Evolutionary conservation across 2,888 invertebrate species (phyloP), one percentile per base, ranked within the genome.

Genomic region (Bellardia pandia): DNA sequence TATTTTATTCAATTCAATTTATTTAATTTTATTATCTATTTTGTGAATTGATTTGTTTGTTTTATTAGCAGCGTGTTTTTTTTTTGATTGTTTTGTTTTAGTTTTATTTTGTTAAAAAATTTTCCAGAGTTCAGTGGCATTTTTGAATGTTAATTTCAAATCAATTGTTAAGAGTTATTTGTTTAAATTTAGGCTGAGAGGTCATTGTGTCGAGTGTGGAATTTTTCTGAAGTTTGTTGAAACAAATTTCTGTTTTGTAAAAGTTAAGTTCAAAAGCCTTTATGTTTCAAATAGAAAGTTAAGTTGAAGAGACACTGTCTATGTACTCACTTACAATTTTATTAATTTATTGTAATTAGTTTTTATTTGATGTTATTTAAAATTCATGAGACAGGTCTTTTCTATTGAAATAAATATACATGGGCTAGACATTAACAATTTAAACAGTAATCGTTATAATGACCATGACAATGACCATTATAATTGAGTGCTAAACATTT

Each of bases 41-140:
- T 42, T 30, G 42, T 5, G 1, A 37, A 45, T 78, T 60, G 60
- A 33, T 33, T 56, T 79, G 23, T 14, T 13, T 79, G 48, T 53
- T 42, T 66, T 64, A 37, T 48, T 37, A 37, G 4, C 37, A 51
- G 0, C 1, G 2, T 14, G 42, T 8, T 74, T 33, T 14, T 33
- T 4, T 23, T 23, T 23, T 23, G 23, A 23, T 23, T 16, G 7
- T 14, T 53, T 40, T 56, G 4, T 64, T 56, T 42, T 13, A 6
- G 37, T 30, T 45, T 16, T n/a, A n/a, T 53, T 53, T 56, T n/a
- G 16, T 8, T n/a, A 9, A 56, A 74, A 16, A 68, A 23, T 23
- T 56, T 33, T 45, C n/a, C 48, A 62, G 33, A 72, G 81, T 74
- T 81, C 74, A 81, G 48, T 81, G 81, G 66, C 74, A 81, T 60